phyloP scores from a whole-genome alignment of 1,140 invertebrate genomes.

The Ganaspis sp. region DNA sequence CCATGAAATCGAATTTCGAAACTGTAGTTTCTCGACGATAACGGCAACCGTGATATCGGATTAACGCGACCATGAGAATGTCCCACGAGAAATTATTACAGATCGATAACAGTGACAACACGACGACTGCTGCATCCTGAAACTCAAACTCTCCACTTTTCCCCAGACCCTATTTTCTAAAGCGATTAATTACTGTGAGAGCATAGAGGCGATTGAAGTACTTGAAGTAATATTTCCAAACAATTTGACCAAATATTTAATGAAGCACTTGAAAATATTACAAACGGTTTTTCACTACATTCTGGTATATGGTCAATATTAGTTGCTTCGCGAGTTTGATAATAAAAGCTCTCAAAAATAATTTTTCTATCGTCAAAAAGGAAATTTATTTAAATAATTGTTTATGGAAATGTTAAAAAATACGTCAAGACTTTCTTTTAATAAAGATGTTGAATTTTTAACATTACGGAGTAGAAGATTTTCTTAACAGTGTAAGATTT shows the following conservation, averaged over 20 bases:
- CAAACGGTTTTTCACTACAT: no score
- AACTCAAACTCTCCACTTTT: background rate
- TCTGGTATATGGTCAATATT: no score
- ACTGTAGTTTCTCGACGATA: constrained; percentile 33
- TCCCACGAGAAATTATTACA: constrained; percentile 23
- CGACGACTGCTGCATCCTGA: constrained; percentile 4
- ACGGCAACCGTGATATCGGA: constrained; percentile 14
- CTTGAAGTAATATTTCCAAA: background rate
- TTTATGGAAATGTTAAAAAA: no score
- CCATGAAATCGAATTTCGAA: constrained; percentile 40
- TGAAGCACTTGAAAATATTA: background rate
- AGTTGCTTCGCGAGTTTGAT: no score
- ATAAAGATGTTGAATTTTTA: no score
- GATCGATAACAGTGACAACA: constrained; percentile 20
- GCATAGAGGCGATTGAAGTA: background rate
- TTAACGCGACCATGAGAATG: constrained; percentile 28
- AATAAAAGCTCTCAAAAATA: no score
- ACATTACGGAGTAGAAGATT: background rate
- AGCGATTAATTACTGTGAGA: background rate
- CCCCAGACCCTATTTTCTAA: background rate
- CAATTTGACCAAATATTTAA: background rate
- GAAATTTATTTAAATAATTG: no score
- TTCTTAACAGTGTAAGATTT: background rate
- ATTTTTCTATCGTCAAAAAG: no score
- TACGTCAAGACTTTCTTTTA: no score